Evolutionary conservation across 2,888 invertebrate genomes (phyloP).

Genomic region (Euclidia mi): DNA sequence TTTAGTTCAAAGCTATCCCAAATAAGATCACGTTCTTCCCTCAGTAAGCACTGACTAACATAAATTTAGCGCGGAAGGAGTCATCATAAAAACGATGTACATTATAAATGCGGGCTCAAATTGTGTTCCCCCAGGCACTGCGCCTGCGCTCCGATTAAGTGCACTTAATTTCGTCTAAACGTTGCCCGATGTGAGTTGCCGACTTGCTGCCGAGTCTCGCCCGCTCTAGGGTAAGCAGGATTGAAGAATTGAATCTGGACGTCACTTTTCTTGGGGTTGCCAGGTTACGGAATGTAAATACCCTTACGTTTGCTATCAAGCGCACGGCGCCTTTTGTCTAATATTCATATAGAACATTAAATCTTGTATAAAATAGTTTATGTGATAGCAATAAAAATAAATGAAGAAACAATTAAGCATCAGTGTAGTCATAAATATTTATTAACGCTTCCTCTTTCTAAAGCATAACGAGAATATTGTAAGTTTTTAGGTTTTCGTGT

Average conservation of each 20-base stretch:
- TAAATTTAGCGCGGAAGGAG: slow-evolving; percentile 65
- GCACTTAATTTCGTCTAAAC: slow-evolving; percentile 86
- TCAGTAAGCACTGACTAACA: slow-evolving; percentile 52
- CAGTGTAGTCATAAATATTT: too few species aligned
- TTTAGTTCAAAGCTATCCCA: too few species aligned
- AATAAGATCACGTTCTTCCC: too few species aligned
- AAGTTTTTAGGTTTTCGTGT: too few species aligned
- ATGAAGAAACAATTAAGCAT: too few species aligned
- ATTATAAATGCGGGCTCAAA: slow-evolving; percentile 77
- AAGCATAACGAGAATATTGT: too few species aligned
- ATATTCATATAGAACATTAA: too few species aligned
- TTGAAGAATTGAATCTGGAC: slow-evolving; percentile 47
- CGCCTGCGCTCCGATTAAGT: slow-evolving; percentile 84
- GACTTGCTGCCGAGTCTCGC: slow-evolving; percentile 61
- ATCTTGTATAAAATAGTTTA: too few species aligned
- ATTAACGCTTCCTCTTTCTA: too few species aligned
- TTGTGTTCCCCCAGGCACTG: slow-evolving; percentile 74
- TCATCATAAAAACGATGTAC: slow-evolving; percentile 68
- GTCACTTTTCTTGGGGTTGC: slow-evolving; percentile 32
- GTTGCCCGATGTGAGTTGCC: slow-evolving; percentile 75
- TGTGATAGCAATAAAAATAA: too few species aligned
- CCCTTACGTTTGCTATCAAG: too few species aligned
- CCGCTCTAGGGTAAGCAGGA: slow-evolving; percentile 39
- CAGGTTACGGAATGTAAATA: slow-evolving; percentile 6
- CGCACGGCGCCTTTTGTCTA: too few species aligned